Evolutionary conservation across 2,888 invertebrate genomes (phyloP).

Genomic region (Drosophila bunnanda): DNA sequence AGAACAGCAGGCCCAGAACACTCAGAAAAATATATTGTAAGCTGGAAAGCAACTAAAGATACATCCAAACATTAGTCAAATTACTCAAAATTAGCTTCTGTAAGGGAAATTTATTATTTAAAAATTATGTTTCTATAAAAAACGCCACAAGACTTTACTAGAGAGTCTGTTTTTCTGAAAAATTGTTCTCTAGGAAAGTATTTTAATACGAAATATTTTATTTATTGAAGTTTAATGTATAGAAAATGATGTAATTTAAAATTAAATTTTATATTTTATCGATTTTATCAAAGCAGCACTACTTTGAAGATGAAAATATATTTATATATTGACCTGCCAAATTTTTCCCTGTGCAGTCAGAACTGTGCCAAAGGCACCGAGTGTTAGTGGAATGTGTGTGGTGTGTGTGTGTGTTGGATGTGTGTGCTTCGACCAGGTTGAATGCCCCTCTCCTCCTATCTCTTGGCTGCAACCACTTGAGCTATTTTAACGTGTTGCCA

Average conservation of each 20-base stretch:
- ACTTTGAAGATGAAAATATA: too few species aligned
- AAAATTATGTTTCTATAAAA: too few species aligned
- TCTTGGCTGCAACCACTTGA: constrained; percentile 56
- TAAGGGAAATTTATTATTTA: neutral
- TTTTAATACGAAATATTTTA: too few species aligned
- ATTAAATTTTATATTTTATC: too few species aligned
- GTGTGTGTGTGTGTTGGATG: constrained; percentile 7
- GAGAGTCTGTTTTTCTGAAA: too few species aligned
- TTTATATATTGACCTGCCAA: too few species aligned
- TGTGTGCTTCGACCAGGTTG: constrained; percentile 25
- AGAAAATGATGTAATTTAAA: too few species aligned
- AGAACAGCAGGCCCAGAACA: constrained; percentile 8
- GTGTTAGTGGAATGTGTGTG: constrained; percentile 13
- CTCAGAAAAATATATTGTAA: neutral
- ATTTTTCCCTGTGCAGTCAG: constrained; percentile 2
- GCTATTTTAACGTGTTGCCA: constrained; percentile 65
- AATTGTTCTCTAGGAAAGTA: too few species aligned
- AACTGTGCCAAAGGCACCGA: constrained; percentile 42
- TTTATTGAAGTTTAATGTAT: too few species aligned
- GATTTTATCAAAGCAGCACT: too few species aligned
- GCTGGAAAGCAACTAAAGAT: neutral
- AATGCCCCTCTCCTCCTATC: constrained; percentile 19
- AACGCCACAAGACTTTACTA: neutral
- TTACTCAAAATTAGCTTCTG: too few species aligned
- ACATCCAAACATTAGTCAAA: too few species aligned